phyloP scores from a whole-genome alignment of 2,113 vertebrate species.

The Papio anubis region DNA sequence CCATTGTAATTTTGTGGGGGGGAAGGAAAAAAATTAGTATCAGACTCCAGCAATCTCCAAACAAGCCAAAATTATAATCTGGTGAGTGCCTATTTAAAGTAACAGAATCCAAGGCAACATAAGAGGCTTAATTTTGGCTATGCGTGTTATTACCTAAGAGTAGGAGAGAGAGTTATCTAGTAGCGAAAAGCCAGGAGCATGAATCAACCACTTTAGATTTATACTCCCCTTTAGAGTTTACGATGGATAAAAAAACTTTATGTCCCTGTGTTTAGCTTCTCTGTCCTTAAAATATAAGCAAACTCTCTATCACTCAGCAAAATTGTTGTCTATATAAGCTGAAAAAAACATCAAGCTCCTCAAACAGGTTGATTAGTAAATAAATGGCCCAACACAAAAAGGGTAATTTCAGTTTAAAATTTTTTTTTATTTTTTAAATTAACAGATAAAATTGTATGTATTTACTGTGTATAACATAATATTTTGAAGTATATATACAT shows the following conservation, averaged over 20 bases:
- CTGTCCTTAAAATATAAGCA: not conserved
- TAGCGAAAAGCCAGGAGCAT: not conserved
- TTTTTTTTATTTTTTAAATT: not conserved
- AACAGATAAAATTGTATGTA: not conserved
- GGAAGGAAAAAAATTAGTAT: constrained; percentile 48
- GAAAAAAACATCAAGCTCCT: not conserved
- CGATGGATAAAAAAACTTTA: not conserved
- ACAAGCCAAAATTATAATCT: constrained; percentile 69
- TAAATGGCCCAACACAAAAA: not conserved
- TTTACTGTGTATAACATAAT: not conserved
- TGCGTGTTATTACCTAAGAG: constrained; percentile 44
- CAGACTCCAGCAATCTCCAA: constrained; percentile 43
- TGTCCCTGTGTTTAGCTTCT: not conserved
- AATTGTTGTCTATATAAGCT: not conserved
- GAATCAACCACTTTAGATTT: not conserved
- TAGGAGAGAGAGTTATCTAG: not conserved
- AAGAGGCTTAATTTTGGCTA: constrained; percentile 54
- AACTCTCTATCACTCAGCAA: not conserved
- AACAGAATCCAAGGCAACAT: constrained; percentile 63
- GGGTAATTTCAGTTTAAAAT: not conserved
- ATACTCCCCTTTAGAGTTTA: not conserved
- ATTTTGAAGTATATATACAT: not conserved
- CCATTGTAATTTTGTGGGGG: constrained; percentile 36
- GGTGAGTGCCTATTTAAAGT: constrained; percentile 65
- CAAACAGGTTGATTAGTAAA: not conserved